Base-by-base conservation (phyloP, 2,888 invertebrate species). In the Notodonta ziczac region DNA sequence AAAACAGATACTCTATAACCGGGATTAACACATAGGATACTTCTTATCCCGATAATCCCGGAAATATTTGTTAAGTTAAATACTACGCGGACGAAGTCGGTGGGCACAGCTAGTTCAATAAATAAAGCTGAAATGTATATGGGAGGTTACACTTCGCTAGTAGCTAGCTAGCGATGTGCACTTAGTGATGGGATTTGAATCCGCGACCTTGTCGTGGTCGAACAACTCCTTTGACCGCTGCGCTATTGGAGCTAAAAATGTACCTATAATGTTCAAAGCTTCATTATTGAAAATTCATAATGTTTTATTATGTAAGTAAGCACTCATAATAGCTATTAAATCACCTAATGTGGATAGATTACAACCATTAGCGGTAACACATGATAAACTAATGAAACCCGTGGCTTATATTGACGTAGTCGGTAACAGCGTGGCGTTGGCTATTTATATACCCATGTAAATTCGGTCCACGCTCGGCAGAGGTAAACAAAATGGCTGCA, bases 401-500 rank as follows among this genome's bases (percentile, higher is more conserved):
- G 56, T 63, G 57, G 63, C 63, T 59, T 39, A 57, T 53, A 58
- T 62, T 59, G 63, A 63, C 61, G 59, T 56, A 66, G 61, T 52
- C 60, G 57, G 62, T 60, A 62, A 51, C 62, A 61, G 57, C 60
- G 54, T 59, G 56, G 50, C 52, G 58, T 60, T 57, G 46, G 63
- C 57, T 70, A 70, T 76, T 69, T 70, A 61, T 65, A 64, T 66
- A 59, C 53, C 39, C 63, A 58, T 60, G 62, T 68, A 64, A 70
- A 69, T 68, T 69, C 61, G 59, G 63, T 62, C 61, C 60, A 65
- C 63, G 62, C 59, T 65, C 62, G 55, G 57, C 62, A 66, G 66
- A 70, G 63, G 63, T 73, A 72, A 74, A 76, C 77, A 81, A 81
- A 80, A 81, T 80, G 78, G 79, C 76, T 74, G 76, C 78, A 73